Evolutionary conservation across 2,113 vertebrate genomes (phyloP).

Genomic region (Sander vitreus): DNA sequence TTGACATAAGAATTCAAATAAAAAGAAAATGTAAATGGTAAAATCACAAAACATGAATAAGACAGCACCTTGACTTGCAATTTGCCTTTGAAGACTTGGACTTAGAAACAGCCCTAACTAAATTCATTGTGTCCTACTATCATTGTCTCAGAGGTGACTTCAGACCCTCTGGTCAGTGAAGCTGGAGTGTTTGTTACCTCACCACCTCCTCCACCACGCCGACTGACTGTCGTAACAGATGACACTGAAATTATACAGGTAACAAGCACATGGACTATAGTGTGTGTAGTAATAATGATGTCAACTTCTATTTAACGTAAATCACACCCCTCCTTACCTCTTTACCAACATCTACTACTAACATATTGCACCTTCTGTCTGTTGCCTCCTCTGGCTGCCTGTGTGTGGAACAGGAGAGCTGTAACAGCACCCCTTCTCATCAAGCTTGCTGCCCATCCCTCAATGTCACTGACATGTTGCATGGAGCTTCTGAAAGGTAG

Average conservation of each 20-base stretch:
- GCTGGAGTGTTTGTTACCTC: conserved; percentile 47
- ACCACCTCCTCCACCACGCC: conserved; percentile 60
- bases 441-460: conserved; percentile 84
- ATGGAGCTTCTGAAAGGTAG: conserved; percentile 83
- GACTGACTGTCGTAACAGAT: conserved; percentile 63
- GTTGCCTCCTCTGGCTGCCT: conserved; percentile 47
- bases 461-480: conserved; percentile 82
- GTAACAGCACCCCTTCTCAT: conserved; percentile 81
- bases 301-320: not conserved
- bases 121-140: not conserved
- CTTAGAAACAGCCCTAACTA: not conserved
- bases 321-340: conserved; percentile 13
- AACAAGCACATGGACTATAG: conserved; percentile 15
- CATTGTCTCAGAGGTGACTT: conserved; percentile 47
- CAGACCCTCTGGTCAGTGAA: conserved; percentile 53
- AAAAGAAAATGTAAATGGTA: not conserved
- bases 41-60: not conserved
- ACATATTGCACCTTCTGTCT: conserved; percentile 53
- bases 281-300: not conserved
- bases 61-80: not conserved
- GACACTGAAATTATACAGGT: conserved; percentile 55
- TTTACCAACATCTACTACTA: conserved; percentile 58
- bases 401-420: conserved; percentile 78
- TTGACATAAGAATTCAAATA: not conserved
- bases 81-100: not conserved